Conservation (phyloP, 2,113 vertebrate genomes). For the Burhinus oedicnemus region DNA sequence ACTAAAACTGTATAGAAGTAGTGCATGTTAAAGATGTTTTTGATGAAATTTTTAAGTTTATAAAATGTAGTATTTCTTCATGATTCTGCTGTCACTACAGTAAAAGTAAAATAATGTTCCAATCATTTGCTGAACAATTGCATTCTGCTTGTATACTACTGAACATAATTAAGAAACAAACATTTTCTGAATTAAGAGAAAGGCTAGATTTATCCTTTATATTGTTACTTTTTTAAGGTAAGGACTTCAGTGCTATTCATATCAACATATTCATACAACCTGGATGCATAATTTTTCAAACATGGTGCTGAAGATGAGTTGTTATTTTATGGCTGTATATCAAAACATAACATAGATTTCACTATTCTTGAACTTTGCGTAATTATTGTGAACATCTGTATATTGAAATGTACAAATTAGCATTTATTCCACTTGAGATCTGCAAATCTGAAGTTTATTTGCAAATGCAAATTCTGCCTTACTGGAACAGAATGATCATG, state of each 20-base stretch:
- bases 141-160: not conserved
- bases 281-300: not conserved
- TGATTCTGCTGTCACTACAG: not conserved
- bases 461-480: not conserved
- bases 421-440: not conserved
- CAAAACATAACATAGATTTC: not conserved
- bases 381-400: not conserved
- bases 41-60: not conserved
- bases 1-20: not conserved
- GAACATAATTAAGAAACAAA: not conserved
- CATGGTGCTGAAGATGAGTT: not conserved
- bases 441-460: not conserved
- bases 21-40: not conserved
- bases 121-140: not conserved
- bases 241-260: not conserved
- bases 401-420: not conserved
- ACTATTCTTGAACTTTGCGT: not conserved
- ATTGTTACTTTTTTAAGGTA: rapidly evolving
- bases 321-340: not conserved
- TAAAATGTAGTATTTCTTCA: not conserved
- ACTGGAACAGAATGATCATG: not conserved
- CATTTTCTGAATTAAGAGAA: not conserved
- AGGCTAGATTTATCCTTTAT: not conserved
- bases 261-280: not conserved
- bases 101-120: not conserved